Conservation (phyloP, 2,113 vertebrate species). For the Ciconia stormi region DNA sequence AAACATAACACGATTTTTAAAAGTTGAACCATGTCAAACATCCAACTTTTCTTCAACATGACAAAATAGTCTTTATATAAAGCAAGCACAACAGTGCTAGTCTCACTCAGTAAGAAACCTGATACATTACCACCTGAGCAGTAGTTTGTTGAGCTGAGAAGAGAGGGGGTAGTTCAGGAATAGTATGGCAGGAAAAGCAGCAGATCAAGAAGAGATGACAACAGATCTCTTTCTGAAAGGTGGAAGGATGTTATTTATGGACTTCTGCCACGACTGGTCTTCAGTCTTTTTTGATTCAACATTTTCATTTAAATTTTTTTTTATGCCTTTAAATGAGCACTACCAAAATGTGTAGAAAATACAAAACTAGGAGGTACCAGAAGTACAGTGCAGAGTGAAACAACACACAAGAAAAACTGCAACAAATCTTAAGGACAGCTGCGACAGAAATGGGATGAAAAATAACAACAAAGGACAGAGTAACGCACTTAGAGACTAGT, state of each 20-base stretch:
- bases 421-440: background rate
- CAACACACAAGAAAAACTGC: background rate
- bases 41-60: background rate
- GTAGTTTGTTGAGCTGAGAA: background rate
- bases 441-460: background rate
- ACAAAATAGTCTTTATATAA: background rate
- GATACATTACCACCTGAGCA: background rate
- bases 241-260: slow-evolving; percentile 21
- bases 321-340: background rate
- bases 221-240: slow-evolving; percentile 28
- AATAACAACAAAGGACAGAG: background rate
- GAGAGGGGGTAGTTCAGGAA: background rate
- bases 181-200: background rate
- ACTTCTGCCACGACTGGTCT: background rate
- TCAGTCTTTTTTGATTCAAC: background rate
- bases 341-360: background rate
- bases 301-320: background rate
- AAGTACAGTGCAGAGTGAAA: background rate
- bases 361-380: background rate
- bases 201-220: slow-evolving; percentile 7
- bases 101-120: background rate
- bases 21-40: background rate
- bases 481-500: background rate
- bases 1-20: background rate
- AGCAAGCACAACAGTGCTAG: background rate